Evolutionary conservation across 30 jellyfish, hydroid and myxozoan species (phyloP), one percentile per base, ranked within the genome.

Genomic region (Rhopilema esculentum): DNA sequence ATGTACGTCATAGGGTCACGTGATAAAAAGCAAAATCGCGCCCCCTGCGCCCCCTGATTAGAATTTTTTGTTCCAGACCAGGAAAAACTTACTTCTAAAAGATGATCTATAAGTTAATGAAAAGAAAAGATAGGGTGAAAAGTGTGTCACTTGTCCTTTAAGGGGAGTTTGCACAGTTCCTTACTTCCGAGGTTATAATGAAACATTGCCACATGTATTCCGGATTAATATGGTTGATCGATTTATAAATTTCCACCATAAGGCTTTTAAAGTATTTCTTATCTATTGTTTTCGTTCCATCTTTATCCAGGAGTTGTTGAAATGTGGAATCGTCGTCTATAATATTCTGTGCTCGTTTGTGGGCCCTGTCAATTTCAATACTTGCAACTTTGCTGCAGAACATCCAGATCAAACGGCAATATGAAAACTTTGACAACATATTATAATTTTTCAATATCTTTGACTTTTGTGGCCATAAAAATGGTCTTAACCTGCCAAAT

Each of bases 241-340:
- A 53, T 52, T 80, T 80, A 49, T 80, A 64, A 27, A 80, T 63
- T 67, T 80, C 90, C 31, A 67, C 61, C 73, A 80, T 80, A 49
- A 80, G 90, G 27, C 49, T 80, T 80, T 66, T 82, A 20, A 80
- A 23, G 40, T 80, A 30, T 53, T 80, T 80, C 28, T 27, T 64
- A 40, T 80, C 82, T 49, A 49, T 66, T 67, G 82, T 80, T 18
- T 53, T 29, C 30, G 82, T 66, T 80, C 66, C 82, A 53, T 27
- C 90, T 82, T 27, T 80, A 16, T 30, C 79, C 19, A 80, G 40
- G 50, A 49, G n/a, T 29, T 67, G 27, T 71, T 64, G 64, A 40
- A 80, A 80, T 65, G 90, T 21, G 61, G 90, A 64, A 18, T 80
- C 90, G 50, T 63, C 28, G 61, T 66, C 90, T 63, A 66, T 69